phyloP scores from a whole-genome alignment of 2,113 vertebrate species.

The Atlantisia rogersi region DNA sequence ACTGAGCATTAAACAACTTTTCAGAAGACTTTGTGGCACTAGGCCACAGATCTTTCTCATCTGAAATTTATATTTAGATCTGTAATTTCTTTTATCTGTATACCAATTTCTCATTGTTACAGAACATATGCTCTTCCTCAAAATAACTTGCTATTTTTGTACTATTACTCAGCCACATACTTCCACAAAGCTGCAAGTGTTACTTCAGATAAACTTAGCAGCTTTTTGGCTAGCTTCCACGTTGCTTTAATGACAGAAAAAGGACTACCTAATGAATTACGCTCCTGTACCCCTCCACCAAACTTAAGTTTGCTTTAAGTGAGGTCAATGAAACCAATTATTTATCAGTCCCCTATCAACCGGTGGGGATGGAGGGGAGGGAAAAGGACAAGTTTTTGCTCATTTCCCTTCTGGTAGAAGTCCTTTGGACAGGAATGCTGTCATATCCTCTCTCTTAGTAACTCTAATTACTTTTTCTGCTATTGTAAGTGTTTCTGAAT shows the following conservation, averaged over 20 bases:
- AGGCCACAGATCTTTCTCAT: conserved; percentile 18
- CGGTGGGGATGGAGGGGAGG: not conserved
- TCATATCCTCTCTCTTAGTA: conserved; percentile 27
- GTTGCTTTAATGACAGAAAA: not conserved
- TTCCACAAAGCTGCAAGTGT: conserved; percentile 76
- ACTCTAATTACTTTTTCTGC: not conserved
- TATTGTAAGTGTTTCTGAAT: conserved; percentile 25
- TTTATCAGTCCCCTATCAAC: not conserved
- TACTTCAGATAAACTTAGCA: conserved; percentile 76
- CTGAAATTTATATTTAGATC: conserved; percentile 60
- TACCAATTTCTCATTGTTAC: conserved; percentile 74
- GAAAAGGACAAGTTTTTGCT: not conserved
- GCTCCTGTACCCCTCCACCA: not conserved
- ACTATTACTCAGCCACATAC: conserved; percentile 74
- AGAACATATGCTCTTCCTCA: conserved; percentile 80
- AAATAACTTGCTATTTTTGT: conserved; percentile 81
- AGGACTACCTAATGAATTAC: not conserved
- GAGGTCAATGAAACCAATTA: not conserved
- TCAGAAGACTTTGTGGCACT: not conserved
- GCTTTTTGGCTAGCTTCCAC: conserved; percentile 52
- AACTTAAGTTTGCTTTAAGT: not conserved
- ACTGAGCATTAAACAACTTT: conserved; percentile 12
- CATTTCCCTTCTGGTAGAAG: not conserved
- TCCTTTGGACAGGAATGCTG: not conserved
- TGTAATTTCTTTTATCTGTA: conserved; percentile 69